Evolutionary conservation across 2,797 vertebrate genomes (phyloP), one percentile per base, ranked within the genome.

Genomic region (Eutrigla gurnardus): DNA sequence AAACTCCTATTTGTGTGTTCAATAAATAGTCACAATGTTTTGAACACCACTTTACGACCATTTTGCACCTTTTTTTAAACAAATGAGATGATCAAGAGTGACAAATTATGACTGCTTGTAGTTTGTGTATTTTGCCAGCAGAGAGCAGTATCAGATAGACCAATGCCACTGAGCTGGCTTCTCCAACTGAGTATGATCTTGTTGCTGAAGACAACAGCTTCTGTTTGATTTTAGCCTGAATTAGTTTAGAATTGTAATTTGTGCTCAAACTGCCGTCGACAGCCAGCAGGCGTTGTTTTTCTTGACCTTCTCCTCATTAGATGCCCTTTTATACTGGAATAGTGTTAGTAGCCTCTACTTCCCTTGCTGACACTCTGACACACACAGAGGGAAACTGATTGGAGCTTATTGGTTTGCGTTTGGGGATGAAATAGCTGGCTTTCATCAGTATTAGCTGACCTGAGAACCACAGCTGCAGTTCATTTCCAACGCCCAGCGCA

Each of bases 131-230:
- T 13, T 45, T 3, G 32, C 78, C 93, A 85, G 17, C 75, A 92
- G 93, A 86, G 91, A 91, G 91, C 89, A 92, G 88, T 72, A 59
- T 88, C 42, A 70, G 25, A 81, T 15, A 82, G 59, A 72, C 60
- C 14, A 70, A 80, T 1, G 12, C 63, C 11, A 3, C 45, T 2
- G 4, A 57, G 25, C 45, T 7, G 18, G 4, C 32, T 36, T 2
- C 2, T 52, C 60, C 15, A 12, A 25, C 43, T 53, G 13, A 54
- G 64, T 39, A 36, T 47, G 46, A 43, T 43, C 61, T 54, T 68
- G 36, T 60, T 67, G 76, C 71, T 63, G 60, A 53, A 66, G 40
- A 25, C 18, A 66, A 12, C 70, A 43, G 71, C 54, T 60, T 52
- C 57, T 47, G 42, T 71, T 73, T 70, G 53, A 65, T 60, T 18